phyloP scores from a whole-genome alignment of 1,140 invertebrate species.

The Oscheius sp. region DNA sequence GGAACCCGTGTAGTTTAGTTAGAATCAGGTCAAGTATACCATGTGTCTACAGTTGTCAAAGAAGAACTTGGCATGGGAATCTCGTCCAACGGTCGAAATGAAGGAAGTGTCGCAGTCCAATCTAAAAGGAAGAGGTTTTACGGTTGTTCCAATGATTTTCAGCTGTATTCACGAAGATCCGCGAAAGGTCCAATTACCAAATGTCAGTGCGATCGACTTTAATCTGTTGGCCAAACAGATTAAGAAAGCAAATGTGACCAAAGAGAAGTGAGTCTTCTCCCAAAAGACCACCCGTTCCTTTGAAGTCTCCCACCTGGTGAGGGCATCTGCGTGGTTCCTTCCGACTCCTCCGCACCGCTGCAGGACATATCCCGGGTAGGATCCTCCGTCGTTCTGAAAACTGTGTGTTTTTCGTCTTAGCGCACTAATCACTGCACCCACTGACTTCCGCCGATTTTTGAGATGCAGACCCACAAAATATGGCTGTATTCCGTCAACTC shows the following conservation, averaged over 20 bases:
- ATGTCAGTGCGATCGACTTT: too few relatives aligned
- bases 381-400: conserved; percentile 73
- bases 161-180: too few relatives aligned
- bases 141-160: too few relatives aligned
- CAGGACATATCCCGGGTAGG: conserved; percentile 70
- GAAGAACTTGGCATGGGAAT: conserved; percentile 61
- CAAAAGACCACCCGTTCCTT: background rate
- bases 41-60: conserved; percentile 18
- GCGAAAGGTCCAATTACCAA: too few relatives aligned
- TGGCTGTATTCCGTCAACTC: conserved; percentile 16
- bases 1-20: background rate
- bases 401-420: background rate
- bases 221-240: too few relatives aligned
- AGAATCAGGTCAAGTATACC: conserved; percentile 13
- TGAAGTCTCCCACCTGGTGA: conserved; percentile 65
- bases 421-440: background rate
- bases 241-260: too few relatives aligned
- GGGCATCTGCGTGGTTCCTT: conserved; percentile 81
- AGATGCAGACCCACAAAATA: background rate
- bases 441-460: background rate
- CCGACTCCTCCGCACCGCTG: conserved; percentile 79
- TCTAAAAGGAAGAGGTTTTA: background rate
- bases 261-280: too few relatives aligned
- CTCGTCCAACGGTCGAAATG: conserved; percentile 77
- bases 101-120: conserved; percentile 70